Conservation (phyloP, 2,888 invertebrate genomes). For the Nebria salina region DNA sequence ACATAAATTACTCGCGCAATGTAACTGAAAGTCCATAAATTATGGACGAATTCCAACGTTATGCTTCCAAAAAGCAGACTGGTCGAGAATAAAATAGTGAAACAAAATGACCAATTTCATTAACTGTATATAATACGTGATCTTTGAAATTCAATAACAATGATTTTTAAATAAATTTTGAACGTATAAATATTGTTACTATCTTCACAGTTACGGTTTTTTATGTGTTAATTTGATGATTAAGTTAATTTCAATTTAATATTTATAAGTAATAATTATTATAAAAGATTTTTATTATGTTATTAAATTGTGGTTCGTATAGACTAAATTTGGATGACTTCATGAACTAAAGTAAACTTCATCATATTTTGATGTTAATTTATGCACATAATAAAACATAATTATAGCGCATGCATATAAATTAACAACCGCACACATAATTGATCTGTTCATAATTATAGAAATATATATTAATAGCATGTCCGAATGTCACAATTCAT, state of each 20-base stretch:
- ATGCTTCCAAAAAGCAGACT: neutral
- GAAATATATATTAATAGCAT: neutral
- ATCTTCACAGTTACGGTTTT: too few species aligned
- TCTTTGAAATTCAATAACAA: neutral
- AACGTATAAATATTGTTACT: neutral
- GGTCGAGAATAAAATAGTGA: neutral
- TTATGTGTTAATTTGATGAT: too few species aligned
- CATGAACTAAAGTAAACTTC: neutral
- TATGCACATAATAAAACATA: neutral
- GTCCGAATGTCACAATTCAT: neutral
- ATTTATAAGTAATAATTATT: neutral
- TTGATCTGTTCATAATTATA: neutral
- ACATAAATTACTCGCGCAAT: conserved; percentile 7
- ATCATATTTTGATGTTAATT: neutral
- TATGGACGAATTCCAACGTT: neutral
- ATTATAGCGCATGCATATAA: neutral
- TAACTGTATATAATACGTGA: neutral
- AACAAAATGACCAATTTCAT: neutral
- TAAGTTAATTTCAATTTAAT: too few species aligned
- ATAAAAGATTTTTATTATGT: neutral
- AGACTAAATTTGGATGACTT: neutral
- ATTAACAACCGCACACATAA: neutral
- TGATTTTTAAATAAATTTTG: neutral
- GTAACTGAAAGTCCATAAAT: conserved; percentile 10
- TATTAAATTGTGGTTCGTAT: neutral